These are phyloP conservation scores for Synchiropus splendidus DNA, from an alignment of 2,113 vertebrate species.

Conservation along the genomic window DNA sequence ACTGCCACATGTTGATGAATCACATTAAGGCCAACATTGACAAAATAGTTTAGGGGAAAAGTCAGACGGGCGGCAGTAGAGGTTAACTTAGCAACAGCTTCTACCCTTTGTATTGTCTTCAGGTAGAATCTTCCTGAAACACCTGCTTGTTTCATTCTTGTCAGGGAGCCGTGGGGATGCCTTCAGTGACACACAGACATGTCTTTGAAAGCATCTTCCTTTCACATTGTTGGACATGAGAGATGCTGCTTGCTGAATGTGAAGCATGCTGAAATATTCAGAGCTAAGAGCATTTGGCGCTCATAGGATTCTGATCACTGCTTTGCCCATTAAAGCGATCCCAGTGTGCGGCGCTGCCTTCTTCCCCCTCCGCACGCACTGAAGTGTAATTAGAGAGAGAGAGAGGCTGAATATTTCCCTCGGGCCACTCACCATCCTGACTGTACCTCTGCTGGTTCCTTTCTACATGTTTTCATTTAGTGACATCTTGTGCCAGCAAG, in stretches of 20 bases:
- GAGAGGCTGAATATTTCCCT: slow-evolving; percentile 35
- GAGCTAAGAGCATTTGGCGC: slow-evolving; percentile 20
- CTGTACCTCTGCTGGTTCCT: slow-evolving; percentile 29
- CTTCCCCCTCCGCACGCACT: slow-evolving; percentile 31
- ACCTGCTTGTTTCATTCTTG: slow-evolving; percentile 27
- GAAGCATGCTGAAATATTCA: slow-evolving; percentile 40
- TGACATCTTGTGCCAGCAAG: slow-evolving; percentile 26
- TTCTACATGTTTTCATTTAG: slow-evolving; percentile 29
- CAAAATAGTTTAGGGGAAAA: slow-evolving; percentile 6
- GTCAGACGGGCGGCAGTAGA: background rate
- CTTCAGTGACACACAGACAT: slow-evolving; percentile 8
- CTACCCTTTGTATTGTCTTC: slow-evolving; percentile 15
- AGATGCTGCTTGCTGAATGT: slow-evolving; percentile 22
- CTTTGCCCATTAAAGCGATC: slow-evolving; percentile 42
- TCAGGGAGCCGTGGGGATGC: slow-evolving; percentile 12
- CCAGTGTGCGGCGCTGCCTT: slow-evolving; percentile 18
- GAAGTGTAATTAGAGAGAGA: slow-evolving; percentile 51
- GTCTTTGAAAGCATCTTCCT: slow-evolving; percentile 14
- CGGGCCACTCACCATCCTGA: slow-evolving; percentile 35
- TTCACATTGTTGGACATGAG: slow-evolving; percentile 16
- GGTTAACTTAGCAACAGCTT: slow-evolving; percentile 1
- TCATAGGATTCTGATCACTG: slow-evolving; percentile 39
- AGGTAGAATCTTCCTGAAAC: slow-evolving; percentile 22
- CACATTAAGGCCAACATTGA: slow-evolving; percentile 11
- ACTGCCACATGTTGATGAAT: slow-evolving; percentile 16